Conservation (phyloP, 37 sponge, comb jelly and placozoan species). For the Beroe forskalii region DNA sequence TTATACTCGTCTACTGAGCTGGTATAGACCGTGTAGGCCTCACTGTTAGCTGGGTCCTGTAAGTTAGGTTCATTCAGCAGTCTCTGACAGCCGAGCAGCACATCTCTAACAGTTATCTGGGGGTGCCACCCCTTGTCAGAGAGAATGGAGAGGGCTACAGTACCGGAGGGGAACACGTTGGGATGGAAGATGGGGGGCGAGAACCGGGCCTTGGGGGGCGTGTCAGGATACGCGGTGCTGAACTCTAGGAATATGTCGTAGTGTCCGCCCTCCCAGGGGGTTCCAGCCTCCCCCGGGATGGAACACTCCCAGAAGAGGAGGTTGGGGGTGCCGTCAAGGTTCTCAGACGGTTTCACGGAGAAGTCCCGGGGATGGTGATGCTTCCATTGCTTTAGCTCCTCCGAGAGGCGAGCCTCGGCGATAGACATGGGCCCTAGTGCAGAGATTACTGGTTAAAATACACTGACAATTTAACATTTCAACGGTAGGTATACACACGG, state of each 20-base stretch:
- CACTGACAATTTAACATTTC: no score
- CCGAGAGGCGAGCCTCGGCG: not conserved
- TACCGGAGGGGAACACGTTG: slow-evolving; percentile 55
- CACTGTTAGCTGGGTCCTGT: slow-evolving; percentile 28
- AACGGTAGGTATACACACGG: no score
- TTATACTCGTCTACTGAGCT: not conserved
- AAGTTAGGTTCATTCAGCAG: slow-evolving; percentile 33
- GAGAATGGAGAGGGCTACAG: slow-evolving; percentile 3
- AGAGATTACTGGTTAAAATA: not conserved
- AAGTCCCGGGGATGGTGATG: slow-evolving; percentile 52
- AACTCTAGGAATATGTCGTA: slow-evolving; percentile 32
- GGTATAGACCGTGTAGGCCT: slow-evolving; percentile 25
- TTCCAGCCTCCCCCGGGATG: not conserved
- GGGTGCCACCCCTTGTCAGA: slow-evolving; percentile 14
- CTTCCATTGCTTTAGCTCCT: slow-evolving; percentile 40
- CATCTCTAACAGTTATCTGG: slow-evolving; percentile 30
- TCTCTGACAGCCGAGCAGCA: slow-evolving; percentile 23
- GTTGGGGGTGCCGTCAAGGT: slow-evolving; percentile 15
- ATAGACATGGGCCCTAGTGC: not conserved
- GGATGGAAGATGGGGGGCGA: slow-evolving; percentile 31
- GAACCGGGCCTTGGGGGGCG: slow-evolving; percentile 16
- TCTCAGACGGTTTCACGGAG: not conserved
- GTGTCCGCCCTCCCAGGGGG: slow-evolving; percentile 62
- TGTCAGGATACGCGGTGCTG: slow-evolving; percentile 13
- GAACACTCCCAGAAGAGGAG: slow-evolving; percentile 49